Base-by-base conservation (phyloP, 2,797 vertebrate species). In the Potorous gilbertii region DNA sequence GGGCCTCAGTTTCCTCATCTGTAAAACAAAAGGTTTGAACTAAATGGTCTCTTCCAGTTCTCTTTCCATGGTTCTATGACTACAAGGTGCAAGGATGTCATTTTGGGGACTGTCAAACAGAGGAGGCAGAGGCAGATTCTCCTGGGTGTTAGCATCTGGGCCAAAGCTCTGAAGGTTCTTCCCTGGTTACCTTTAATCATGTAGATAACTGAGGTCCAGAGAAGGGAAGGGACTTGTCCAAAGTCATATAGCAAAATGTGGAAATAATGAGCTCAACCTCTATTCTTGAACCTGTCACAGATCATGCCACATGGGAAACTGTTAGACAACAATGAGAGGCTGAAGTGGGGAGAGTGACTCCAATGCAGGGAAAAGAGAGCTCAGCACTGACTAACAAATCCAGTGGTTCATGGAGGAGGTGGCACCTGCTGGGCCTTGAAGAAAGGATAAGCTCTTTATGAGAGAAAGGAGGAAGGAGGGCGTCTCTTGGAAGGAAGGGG, bases 331-430 rank as follows among this genome's bases (percentile, higher is more conserved):
- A 46, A 6, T 90, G 54, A 90, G 90, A 54, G 5, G 52, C 50
- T 90, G 29, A 52, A 90, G 90, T 54, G 29, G 90, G 54, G 5
- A 55, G 54, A 21, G 31, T 29, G 52, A 90, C 81, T 66, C 4
- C 12, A 92, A 13, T 94, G 28, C n/a, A 92, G 90, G 54, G 56
- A 56, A 92, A 95, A 87, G 46, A 92, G 90, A 92, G 46, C 91
- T 66, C 56, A 40, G 9, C 91, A 89, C 89, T 92, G 87, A 50
- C 55, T n/a, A n/a, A 89, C 50, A 95, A 62, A 55, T 55, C 40
- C 94, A 95, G 92, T 92, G 90, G 56, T 90, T 90, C 92, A 40
- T 81, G 27, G 1, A 54, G 8, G 62, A 34, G 52, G 11, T 94
- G 24, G 24, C 56, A 66, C 27, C 94, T 93, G 40, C 52, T 93